Evolutionary conservation across 2,113 vertebrate species (phyloP), one percentile per base, ranked within the genome.

Genomic region (Mastomys coucha): DNA sequence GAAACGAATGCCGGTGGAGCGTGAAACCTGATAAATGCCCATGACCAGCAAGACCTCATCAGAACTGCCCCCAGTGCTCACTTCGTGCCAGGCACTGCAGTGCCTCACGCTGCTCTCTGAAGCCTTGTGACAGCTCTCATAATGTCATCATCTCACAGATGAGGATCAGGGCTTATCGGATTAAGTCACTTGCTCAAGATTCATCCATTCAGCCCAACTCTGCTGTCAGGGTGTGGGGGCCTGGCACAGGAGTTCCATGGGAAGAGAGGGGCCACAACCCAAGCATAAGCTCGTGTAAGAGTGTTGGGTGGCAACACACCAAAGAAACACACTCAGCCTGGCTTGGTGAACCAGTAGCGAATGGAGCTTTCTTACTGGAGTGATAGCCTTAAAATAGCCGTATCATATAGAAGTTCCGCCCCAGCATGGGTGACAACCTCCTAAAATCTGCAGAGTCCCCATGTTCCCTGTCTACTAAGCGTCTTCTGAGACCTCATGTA

Each of bases 211-310:
- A 65, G 42, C 58, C 19, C 3, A 16, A 63, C 10, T 49, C 26
- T 31, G 1, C 33, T 77, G 53, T 28, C 0, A 7, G 39, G 33
- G 45, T 24, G 75, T n/a, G 31, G n/a, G 75, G 42, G 28, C 45
- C 73, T n/a, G n/a, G 56, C 24, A 10, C 28, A 28, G 10, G 58
- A 33, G 58, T 17, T 13, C 22, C 22, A 0, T 0, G 12, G 72
- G 63, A 28, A 88, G 67, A 92, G 36, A 88, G 92, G 42, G 39
- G 8, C 65, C 16, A 33, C 45, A 91, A 56, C 5, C 58, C 31
- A 39, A 53, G 51, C 20, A 2, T 49, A 5, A 1, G 3, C 0
- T 0, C 1, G 36, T 20, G 60, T 19, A 3, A 17, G 36, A 39
- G 36, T 3, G 1, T 39, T 19, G 22, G 2, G 4, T 88, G 7